These are phyloP conservation scores for Morinoia aosen DNA, from an alignment of 2,888 invertebrate species.

Conservation along the genomic window DNA sequence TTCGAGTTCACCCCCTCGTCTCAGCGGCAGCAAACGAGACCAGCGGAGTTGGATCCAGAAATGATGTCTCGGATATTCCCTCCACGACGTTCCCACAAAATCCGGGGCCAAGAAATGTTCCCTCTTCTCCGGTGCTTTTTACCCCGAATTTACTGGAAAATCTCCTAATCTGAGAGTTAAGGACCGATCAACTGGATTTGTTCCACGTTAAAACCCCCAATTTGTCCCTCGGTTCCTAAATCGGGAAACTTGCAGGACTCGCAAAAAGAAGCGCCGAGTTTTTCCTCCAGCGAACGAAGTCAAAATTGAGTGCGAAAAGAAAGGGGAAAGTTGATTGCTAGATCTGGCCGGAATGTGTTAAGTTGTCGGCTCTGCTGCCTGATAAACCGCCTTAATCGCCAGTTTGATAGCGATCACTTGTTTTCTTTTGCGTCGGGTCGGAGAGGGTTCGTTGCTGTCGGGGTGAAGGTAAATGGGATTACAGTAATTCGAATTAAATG, in stretches of 20 bases:
- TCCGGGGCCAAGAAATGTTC: not conserved
- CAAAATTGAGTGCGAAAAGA: not conserved
- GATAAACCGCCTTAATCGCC: not conserved
- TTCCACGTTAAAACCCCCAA: not conserved
- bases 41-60: not conserved
- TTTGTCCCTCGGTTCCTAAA: conserved; percentile 14
- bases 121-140: not conserved
- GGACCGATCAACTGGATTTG: conserved; percentile 45
- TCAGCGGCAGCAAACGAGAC: not conserved
- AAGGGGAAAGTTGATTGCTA: not conserved
- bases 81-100: not conserved
- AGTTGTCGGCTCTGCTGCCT: not conserved
- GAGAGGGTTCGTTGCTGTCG: not conserved
- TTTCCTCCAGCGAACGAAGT: not conserved
- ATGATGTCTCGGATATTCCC: not conserved
- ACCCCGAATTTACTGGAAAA: not conserved
- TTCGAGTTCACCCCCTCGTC: not conserved
- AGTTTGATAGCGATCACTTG: not conserved
- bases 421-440: not conserved
- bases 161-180: not conserved
- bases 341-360: not conserved
- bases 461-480: not conserved
- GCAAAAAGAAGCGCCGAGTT: not conserved
- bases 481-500: not conserved
- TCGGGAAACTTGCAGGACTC: not conserved